Base-by-base conservation (phyloP, 1,140 invertebrate genomes). In the Palaemon carinicauda region DNA sequence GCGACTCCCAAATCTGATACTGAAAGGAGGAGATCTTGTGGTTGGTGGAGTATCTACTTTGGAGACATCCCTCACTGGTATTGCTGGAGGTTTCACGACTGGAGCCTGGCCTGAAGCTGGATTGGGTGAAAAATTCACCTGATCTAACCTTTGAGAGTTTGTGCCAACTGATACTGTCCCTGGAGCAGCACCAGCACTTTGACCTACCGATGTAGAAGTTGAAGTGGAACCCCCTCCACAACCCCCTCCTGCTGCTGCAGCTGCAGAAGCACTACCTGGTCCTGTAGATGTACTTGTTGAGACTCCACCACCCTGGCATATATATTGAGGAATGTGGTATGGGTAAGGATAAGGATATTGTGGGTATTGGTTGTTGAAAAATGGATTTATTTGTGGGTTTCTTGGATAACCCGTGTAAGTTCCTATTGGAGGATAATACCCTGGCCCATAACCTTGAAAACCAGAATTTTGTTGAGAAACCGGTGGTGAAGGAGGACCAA, bases 201-300 rank as follows among this genome's bases (percentile, higher is more conserved):
- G 56, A 14, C 31, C 31, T 14, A 29, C 79, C 3, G 79, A 31
- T n/a, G 79, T 81, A 10, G 79, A 81, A n/a, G 79, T 81, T 12
- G 79, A 81, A 17, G 79, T 69, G 12, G 79, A 81, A 5, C 78
- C 78, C n/a, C 79, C 79, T 3, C 79, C 15, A 14, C 79, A 27
- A n/a, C 79, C 54, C 7, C 79, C 79, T 65, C 56, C 79, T 69
- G 79, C 79, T 17, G 79, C 79, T 41, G 79, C 79, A 7, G 79
- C 79, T 69, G 79, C 79, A n/a, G 79, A 54, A 7, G 79, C 54
- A 31, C 27, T 21, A 21, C 79, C 79, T 41, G 79, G 79, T 24
- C 79, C 79, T 24, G 79, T 81, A 21, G 79, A 81, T 12, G 79
- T 81, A 21, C 79, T 81, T 29, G 79, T 81, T 31, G 79, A 81